These are phyloP conservation scores for Monodelphis domestica DNA, from an alignment of 2,797 vertebrate genomes.

Conservation along the genomic window DNA sequence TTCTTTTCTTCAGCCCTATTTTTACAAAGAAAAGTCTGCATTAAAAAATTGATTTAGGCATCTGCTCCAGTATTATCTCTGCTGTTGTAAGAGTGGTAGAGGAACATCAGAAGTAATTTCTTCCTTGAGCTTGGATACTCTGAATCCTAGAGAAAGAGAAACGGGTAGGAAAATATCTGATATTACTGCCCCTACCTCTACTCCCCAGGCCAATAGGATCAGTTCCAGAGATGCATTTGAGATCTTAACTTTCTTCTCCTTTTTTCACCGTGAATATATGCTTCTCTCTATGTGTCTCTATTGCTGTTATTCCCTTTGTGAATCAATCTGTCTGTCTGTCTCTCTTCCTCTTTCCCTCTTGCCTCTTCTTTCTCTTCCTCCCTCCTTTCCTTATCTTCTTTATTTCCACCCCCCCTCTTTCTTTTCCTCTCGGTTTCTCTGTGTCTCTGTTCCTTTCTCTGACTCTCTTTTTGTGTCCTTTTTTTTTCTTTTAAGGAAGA, in stretches of 20 bases:
- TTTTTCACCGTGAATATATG: background rate
- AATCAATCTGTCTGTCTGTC: background rate
- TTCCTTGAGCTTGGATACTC: background rate
- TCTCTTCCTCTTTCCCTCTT: background rate
- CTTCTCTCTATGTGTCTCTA: background rate
- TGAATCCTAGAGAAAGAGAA: background rate
- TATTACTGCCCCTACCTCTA: background rate
- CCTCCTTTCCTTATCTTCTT: background rate
- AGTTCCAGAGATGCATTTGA: background rate
- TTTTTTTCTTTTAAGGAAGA: background rate
- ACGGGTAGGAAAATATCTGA: background rate
- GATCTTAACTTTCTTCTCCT: background rate
- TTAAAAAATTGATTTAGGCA: background rate
- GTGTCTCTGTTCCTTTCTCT: background rate
- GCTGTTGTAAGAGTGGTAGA: background rate
- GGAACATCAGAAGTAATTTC: background rate
- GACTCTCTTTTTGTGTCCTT: background rate
- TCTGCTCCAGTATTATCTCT: background rate
- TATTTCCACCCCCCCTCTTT: background rate
- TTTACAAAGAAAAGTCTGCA: background rate
- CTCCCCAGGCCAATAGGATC: background rate
- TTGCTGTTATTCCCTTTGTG: background rate
- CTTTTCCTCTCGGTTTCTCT: background rate
- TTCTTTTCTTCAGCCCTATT: background rate
- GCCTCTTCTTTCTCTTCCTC: too few species aligned